Evolutionary conservation across 2,113 vertebrate genomes (phyloP).

Genomic region (Blennius ocellaris): DNA sequence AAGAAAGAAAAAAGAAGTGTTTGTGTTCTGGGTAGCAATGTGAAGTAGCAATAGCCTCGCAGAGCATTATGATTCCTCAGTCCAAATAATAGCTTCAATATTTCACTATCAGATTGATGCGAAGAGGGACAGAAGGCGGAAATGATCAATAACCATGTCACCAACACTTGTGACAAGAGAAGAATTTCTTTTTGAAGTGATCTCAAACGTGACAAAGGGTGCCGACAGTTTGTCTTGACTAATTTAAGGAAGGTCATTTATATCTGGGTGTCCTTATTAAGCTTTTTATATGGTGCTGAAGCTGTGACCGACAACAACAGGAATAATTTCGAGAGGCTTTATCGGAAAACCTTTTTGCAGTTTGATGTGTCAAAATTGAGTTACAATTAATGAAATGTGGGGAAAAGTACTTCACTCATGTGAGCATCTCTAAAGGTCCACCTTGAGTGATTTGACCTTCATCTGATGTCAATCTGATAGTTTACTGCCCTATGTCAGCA

Average conservation of each 20-base stretch:
- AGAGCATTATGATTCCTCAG: conserved; percentile 33
- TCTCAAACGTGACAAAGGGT: neutral
- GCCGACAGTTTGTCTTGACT: neutral
- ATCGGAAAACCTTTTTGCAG: neutral
- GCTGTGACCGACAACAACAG: neutral
- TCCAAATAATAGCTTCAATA: conserved; percentile 40
- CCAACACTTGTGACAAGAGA: conserved; percentile 8
- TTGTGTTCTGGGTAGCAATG: conserved; percentile 59
- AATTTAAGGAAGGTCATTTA: neutral
- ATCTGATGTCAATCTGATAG: conserved; percentile 41
- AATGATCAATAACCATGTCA: conserved; percentile 45
- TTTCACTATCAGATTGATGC: conserved; percentile 28
- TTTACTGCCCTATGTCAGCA: conserved; percentile 50
- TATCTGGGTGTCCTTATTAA: neutral
- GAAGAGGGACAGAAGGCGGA: conserved; percentile 30
- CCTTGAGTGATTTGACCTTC: conserved; percentile 67
- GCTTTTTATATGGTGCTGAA: neutral
- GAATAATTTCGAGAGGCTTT: neutral
- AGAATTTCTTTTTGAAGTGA: conserved; percentile 33
- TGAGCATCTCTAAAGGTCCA: conserved; percentile 30
- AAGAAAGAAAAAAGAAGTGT: conserved; percentile 20
- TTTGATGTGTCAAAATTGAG: neutral
- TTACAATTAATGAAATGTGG: neutral
- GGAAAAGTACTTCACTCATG: neutral
- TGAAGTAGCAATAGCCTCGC: conserved; percentile 44